Conservation (phyloP, 1,140 invertebrate species). For the Cydia pomonella region DNA sequence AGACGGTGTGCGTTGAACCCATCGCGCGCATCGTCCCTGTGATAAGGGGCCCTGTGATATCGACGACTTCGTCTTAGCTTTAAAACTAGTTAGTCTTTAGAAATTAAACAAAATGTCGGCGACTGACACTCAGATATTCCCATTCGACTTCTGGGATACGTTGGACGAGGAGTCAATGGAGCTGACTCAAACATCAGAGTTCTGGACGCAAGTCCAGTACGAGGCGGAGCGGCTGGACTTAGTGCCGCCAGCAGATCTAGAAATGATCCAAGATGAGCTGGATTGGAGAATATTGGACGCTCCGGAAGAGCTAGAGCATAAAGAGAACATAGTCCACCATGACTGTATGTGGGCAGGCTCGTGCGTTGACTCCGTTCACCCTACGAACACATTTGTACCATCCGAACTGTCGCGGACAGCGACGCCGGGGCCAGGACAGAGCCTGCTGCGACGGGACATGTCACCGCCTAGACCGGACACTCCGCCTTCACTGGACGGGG, state of each 20-base stretch:
- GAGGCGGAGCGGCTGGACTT: conserved; percentile 66
- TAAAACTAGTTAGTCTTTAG: conserved; percentile 77
- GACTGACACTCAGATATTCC: conserved; percentile 58
- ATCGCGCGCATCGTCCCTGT: conserved; percentile 77
- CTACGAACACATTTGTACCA: conserved; percentile 65
- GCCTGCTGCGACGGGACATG: conserved; percentile 59
- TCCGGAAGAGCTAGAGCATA: conserved; percentile 60
- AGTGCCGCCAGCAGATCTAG: conserved; percentile 55
- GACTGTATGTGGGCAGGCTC: conserved; percentile 79
- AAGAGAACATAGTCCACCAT: conserved; percentile 74
- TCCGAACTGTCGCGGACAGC: conserved; percentile 51
- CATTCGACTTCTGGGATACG: conserved; percentile 69
- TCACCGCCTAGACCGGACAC: conserved; percentile 65
- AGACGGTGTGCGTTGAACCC: conserved; percentile 76
- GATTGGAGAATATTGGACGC: conserved; percentile 66
- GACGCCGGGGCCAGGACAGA: conserved; percentile 59
- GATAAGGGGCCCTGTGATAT: conserved; percentile 79
- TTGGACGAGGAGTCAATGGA: conserved; percentile 66
- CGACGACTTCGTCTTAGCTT: conserved; percentile 78
- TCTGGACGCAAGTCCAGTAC: conserved; percentile 69
- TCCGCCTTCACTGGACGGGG: conserved; percentile 68
- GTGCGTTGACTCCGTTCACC: conserved; percentile 66
- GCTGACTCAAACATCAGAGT: conserved; percentile 68
- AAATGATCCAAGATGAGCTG: conserved; percentile 58
- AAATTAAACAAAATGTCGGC: conserved; percentile 65